These are phyloP conservation scores for Bolborhynchus lineola DNA, from an alignment of 2,113 vertebrate genomes.

Conservation along the genomic window DNA sequence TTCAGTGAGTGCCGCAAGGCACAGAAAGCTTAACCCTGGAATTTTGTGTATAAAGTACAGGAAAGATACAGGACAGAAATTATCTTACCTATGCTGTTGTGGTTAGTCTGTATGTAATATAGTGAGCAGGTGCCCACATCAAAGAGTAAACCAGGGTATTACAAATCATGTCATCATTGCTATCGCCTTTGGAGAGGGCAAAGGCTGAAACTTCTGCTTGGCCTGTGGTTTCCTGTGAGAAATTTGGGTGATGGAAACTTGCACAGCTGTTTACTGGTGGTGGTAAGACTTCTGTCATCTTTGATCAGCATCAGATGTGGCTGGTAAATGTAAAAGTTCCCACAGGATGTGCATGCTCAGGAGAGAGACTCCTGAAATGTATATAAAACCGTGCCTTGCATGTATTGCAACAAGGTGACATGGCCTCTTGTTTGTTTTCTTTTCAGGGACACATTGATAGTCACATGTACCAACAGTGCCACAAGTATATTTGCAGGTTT, in stretches of 20 bases:
- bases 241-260: neutral
- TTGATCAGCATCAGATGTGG: too few species aligned
- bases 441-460: slow-evolving; percentile 92
- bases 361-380: neutral
- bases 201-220: neutral
- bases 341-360: neutral
- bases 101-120: rapidly evolving
- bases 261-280: neutral
- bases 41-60: neutral
- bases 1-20: neutral
- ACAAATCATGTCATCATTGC: rapidly evolving
- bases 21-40: neutral
- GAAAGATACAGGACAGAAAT: neutral
- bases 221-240: neutral
- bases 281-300: neutral
- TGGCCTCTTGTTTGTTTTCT: neutral
- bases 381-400: rapidly evolving
- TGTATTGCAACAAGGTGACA: neutral
- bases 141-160: neutral
- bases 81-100: neutral
- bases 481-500: slow-evolving; percentile 98
- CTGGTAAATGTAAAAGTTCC: neutral
- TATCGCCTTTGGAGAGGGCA: neutral
- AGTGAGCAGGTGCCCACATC: neutral
- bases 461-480: slow-evolving; percentile 96